These are phyloP conservation scores for Cinara cedri DNA, from an alignment of 2,888 invertebrate species.

Conservation along the genomic window DNA sequence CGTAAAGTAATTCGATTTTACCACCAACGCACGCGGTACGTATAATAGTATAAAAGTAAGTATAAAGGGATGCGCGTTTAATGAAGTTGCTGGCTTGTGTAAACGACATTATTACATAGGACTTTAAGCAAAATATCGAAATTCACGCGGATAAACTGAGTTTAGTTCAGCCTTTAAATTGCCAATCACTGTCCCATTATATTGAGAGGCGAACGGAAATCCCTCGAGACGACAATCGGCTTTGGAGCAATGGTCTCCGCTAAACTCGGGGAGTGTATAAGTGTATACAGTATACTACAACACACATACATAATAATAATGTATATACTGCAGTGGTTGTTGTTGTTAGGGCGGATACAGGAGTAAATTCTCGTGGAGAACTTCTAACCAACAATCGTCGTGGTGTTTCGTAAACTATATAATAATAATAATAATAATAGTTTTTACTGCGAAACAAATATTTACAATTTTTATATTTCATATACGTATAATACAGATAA, in stretches of 20 bases:
- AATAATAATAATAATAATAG: too few relatives aligned
- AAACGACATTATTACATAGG: conserved; percentile 54
- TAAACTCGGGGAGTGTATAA: conserved; percentile 34
- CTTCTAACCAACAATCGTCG: conserved; percentile 32
- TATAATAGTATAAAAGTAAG: background rate
- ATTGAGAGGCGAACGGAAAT: conserved; percentile 51
- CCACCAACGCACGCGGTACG: conserved; percentile 2
- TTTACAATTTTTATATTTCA: too few relatives aligned
- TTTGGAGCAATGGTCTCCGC: conserved; percentile 35
- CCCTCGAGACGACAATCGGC: conserved; percentile 52
- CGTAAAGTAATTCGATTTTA: conserved; percentile 40
- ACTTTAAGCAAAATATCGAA: conserved; percentile 56
- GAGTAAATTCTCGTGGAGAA: conserved; percentile 2
- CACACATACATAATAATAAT: conserved; percentile 21
- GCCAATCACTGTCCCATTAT: conserved; percentile 59
- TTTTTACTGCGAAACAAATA: too few relatives aligned
- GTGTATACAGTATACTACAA: conserved; percentile 5
- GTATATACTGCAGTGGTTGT: too few relatives aligned
- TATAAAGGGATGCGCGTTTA: conserved; percentile 29
- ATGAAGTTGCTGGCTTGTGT: conserved; percentile 40
- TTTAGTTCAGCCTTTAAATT: conserved; percentile 58
- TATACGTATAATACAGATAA: too few relatives aligned
- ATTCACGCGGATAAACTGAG: conserved; percentile 58
- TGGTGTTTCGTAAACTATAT: background rate
- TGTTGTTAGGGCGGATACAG: conserved; percentile 25